Evolutionary conservation across 2,888 invertebrate species (phyloP).

Genomic region (Apantesis nais): DNA sequence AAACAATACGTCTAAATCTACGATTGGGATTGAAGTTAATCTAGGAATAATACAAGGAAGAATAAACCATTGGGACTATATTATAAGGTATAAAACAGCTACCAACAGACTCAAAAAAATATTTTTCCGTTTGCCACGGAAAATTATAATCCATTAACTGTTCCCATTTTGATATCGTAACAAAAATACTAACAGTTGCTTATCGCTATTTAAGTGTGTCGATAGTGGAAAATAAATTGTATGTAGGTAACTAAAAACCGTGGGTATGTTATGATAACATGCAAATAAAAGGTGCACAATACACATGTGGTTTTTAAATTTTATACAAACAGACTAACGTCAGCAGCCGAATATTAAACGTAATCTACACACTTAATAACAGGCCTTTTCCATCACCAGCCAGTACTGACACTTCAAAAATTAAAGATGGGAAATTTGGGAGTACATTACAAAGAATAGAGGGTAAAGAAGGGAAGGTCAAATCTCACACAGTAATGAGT

Average conservation of each 20-base stretch:
- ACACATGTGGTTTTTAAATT: background rate
- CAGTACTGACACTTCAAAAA: background rate
- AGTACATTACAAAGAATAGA: background rate
- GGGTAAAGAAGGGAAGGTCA: too few relatives aligned
- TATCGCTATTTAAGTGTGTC: constrained; percentile 16
- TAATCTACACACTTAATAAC: background rate
- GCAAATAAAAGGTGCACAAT: background rate
- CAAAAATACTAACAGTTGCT: constrained; percentile 14
- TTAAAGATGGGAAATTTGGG: background rate
- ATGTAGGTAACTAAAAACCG: background rate
- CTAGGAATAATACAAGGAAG: background rate
- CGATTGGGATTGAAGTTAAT: background rate
- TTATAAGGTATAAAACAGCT: background rate
- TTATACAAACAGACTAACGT: background rate
- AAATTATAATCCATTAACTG: background rate
- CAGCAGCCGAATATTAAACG: background rate
- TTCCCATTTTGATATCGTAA: constrained; percentile 18
- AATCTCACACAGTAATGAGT: too few relatives aligned
- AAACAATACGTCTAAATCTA: background rate
- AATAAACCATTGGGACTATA: background rate
- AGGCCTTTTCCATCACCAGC: background rate
- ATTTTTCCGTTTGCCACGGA: background rate
- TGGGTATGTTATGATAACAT: background rate
- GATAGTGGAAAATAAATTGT: constrained; percentile 16
- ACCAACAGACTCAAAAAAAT: background rate